Evolutionary conservation across 2,888 invertebrate genomes (phyloP).

Genomic region (Spodoptera exigua): DNA sequence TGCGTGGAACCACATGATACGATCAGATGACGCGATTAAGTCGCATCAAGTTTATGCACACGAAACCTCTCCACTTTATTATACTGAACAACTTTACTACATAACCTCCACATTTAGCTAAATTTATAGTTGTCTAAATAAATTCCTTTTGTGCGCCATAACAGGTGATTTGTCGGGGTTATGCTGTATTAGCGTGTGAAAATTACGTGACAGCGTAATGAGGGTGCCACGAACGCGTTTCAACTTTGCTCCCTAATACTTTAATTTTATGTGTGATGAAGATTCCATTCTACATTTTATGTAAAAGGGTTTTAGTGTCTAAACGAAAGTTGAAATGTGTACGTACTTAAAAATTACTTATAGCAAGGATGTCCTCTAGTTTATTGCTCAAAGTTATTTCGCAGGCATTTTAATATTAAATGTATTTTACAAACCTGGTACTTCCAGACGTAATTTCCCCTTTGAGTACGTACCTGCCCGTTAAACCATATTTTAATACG

Average conservation of each 20-base stretch:
- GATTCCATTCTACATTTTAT: constrained; percentile 61
- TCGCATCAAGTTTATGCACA: constrained; percentile 15
- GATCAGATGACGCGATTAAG: not conserved
- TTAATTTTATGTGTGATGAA: constrained; percentile 64
- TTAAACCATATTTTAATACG: constrained; percentile 21
- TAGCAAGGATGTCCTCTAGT: constrained; percentile 49
- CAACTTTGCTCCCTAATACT: constrained; percentile 63
- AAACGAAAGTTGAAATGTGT: constrained; percentile 57
- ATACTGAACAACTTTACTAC: constrained; percentile 22
- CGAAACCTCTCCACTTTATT: constrained; percentile 18
- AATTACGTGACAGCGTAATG: constrained; percentile 73
- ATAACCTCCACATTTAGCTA: constrained; percentile 33
- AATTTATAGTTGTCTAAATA: constrained; percentile 59
- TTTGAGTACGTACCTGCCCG: constrained; percentile 13
- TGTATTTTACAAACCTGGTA: constrained; percentile 33
- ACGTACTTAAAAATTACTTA: constrained; percentile 59
- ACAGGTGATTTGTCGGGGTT: constrained; percentile 68
- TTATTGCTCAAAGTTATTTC: constrained; percentile 58
- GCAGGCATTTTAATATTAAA: constrained; percentile 55
- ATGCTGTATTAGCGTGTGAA: constrained; percentile 68
- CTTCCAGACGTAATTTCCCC: constrained; percentile 26
- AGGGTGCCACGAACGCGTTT: constrained; percentile 59
- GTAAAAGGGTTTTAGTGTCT: constrained; percentile 60
- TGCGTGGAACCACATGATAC: not conserved
- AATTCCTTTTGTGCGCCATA: constrained; percentile 55